Percentiles rank a stretch among this genome's conserved stretches.
Conservation (phyloP, 2,113 vertebrate genomes). For the Haemorhous mexicanus region DNA sequence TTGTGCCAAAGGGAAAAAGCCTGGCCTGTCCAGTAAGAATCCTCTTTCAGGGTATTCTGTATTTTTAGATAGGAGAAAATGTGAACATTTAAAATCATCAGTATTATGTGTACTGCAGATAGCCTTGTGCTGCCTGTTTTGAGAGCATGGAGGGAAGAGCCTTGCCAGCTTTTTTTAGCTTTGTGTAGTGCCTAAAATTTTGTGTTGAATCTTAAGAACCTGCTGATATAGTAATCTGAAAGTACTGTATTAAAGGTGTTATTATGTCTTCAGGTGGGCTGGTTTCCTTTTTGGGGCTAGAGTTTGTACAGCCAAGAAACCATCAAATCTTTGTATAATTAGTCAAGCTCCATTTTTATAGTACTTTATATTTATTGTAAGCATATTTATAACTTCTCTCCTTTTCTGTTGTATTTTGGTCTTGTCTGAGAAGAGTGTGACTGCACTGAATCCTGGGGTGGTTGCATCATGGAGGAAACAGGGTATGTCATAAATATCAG, state of each 20-base stretch:
- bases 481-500: slow-evolving; percentile 75
- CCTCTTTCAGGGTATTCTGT: neutral
- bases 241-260: neutral
- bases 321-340: neutral
- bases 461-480: slow-evolving; percentile 96
- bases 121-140: neutral
- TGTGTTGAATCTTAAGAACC: neutral
- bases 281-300: neutral
- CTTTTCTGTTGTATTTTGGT: slow-evolving; percentile 39
- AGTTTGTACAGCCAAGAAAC: neutral
- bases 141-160: neutral
- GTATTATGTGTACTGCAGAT: neutral
- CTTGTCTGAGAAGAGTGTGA: slow-evolving; percentile 85
- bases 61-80: neutral
- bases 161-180: neutral
- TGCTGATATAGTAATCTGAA: neutral
- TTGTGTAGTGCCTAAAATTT: neutral
- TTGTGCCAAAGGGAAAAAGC: neutral
- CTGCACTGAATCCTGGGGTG: slow-evolving; percentile 86
- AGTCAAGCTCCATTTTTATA: neutral
- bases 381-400: slow-evolving; percentile 39
- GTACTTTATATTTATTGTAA: neutral
- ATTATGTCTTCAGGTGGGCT: neutral
- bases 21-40: neutral
- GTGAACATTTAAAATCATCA: neutral